A percentile compares a stretch with the other conserved stretches of the same genome.
phyloP scores from a whole-genome alignment of 1,140 invertebrate genomes.

The Matsumurasca onukii region DNA sequence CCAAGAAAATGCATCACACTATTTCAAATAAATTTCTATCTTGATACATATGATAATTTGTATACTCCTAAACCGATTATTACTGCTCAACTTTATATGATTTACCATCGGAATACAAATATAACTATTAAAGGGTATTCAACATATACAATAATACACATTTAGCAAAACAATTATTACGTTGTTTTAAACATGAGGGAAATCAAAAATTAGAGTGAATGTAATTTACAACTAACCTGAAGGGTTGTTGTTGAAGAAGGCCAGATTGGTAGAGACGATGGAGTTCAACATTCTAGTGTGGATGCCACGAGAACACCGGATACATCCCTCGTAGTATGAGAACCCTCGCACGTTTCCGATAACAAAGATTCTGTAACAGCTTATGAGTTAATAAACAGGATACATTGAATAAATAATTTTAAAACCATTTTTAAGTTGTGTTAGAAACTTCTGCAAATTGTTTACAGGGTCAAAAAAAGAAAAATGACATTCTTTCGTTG shows the following conservation, averaged over 20 bases:
- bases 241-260: conserved; percentile 70
- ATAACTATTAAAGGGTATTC: too few relatives aligned
- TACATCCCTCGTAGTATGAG: conserved; percentile 59
- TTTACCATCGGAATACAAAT: too few relatives aligned
- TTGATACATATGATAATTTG: too few relatives aligned
- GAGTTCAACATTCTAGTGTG: conserved; percentile 65
- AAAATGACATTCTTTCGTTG: not conserved
- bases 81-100: too few relatives aligned
- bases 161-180: too few relatives aligned
- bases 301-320: conserved; percentile 64
- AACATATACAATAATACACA: too few relatives aligned
- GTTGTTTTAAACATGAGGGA: too few relatives aligned
- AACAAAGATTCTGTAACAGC: not conserved
- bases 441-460: not conserved
- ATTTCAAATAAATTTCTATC: too few relatives aligned
- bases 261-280: conserved; percentile 60
- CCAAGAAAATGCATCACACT: too few relatives aligned
- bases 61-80: too few relatives aligned
- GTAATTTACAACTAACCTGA: conserved; percentile 56
- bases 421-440: not conserved
- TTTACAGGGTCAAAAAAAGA: not conserved
- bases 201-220: too few relatives aligned
- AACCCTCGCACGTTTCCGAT: conserved; percentile 37
- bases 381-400: not conserved
- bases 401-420: not conserved